Evolutionary conservation across 1,140 invertebrate genomes (phyloP).

Genomic region (Drosophila melanica): DNA sequence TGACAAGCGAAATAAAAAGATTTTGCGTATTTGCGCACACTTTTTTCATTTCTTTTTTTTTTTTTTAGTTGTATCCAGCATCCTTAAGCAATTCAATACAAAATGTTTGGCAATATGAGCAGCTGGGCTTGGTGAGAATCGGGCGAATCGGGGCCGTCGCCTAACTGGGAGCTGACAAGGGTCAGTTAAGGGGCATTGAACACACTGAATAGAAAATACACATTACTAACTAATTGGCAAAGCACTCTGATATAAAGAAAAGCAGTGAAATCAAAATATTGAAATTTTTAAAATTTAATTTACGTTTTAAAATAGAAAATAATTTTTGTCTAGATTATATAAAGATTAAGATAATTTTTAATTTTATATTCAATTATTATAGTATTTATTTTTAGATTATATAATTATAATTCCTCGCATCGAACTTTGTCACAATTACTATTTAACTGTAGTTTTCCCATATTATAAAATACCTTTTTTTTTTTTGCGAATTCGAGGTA

Average conservation of each 20-base stretch:
- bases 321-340: too few relatives aligned
- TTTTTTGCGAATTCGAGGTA: conserved; percentile 1
- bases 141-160: background rate
- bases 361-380: too few relatives aligned
- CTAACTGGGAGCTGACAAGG: conserved; percentile 29
- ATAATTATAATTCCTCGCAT: too few relatives aligned
- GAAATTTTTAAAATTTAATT: too few relatives aligned
- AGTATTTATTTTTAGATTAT: too few relatives aligned
- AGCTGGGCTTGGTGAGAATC: background rate
- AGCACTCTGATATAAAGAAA: conserved; percentile 1
- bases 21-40: conserved; percentile 73
- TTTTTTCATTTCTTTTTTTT: conserved; percentile 63
- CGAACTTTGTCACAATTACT: too few relatives aligned
- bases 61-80: conserved; percentile 48
- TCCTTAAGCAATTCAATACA: conserved; percentile 43
- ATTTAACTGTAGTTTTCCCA: too few relatives aligned
- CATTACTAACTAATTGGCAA: background rate
- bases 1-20: conserved; percentile 83
- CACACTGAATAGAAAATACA: background rate
- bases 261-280: background rate
- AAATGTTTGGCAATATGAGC: conserved; percentile 39
- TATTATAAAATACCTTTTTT: too few relatives aligned
- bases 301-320: too few relatives aligned
- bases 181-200: conserved; percentile 21
- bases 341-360: too few relatives aligned